Evolutionary conservation across 2,888 invertebrate species (phyloP).

Genomic region (Cheilosia impressa): DNA sequence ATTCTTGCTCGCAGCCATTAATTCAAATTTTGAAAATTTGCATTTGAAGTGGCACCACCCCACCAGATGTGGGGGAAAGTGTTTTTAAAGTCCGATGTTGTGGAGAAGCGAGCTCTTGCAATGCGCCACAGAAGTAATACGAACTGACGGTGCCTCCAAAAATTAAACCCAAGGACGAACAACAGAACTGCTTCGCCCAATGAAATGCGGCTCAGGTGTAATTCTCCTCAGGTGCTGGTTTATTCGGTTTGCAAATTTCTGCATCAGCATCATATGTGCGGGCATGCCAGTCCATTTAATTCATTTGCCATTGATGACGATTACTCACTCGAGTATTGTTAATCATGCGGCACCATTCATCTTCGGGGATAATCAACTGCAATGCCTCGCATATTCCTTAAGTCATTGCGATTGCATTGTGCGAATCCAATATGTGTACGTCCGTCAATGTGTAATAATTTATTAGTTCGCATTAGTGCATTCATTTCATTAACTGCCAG

Average conservation of each 20-base stretch:
- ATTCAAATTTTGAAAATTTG: constrained; percentile 39
- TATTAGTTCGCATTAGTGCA: constrained; percentile 49
- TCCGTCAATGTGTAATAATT: constrained; percentile 47
- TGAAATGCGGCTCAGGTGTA: not conserved
- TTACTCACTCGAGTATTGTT: constrained; percentile 60
- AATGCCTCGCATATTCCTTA: not conserved
- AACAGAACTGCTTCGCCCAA: not conserved
- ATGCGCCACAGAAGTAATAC: no score
- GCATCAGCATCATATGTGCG: constrained; percentile 39
- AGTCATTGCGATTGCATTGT: not conserved
- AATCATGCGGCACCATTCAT: constrained; percentile 50
- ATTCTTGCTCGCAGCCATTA: constrained; percentile 17
- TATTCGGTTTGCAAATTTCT: constrained; percentile 49
- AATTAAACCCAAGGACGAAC: not conserved
- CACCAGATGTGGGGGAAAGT: no score
- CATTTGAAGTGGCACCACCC: not conserved
- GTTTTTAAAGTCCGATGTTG: no score
- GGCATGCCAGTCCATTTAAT: constrained; percentile 39
- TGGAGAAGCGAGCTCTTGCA: no score
- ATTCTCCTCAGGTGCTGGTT: constrained; percentile 35
- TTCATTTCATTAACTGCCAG: constrained; percentile 55
- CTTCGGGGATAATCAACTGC: constrained; percentile 60
- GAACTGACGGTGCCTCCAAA: no score
- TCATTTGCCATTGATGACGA: constrained; percentile 62
- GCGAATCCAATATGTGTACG: not conserved